Evolutionary conservation across 2,113 vertebrate species (phyloP), one percentile per base, ranked within the genome.

Genomic region (Otolemur garnettii): DNA sequence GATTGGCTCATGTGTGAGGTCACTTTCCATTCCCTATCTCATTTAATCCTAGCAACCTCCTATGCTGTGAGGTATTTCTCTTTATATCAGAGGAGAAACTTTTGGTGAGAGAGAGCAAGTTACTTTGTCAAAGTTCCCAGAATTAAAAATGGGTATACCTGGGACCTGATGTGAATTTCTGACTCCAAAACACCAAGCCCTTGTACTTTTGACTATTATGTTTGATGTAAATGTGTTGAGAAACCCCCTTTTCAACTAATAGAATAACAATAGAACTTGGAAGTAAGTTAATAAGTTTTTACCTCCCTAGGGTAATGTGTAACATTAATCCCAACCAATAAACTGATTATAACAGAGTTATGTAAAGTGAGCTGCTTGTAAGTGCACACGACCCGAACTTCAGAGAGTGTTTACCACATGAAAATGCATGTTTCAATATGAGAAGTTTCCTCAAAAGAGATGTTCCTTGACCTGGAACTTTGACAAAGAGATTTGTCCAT

Each of bases 91-190:
- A 50, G 59, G 30, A 59, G 12, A 75, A 92, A 72, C 13, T 22
- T 71, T 19, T 83, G 21, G 42, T 71, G 42, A 83, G 21, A 83
- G 71, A 64, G 45, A 64, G 69, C 78, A 71, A 84, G n/a, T 4
- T 26, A 83, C 84, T 69, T 60, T 92, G 53, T 81, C 84, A 87
- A 89, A 77, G 68, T 22, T 88, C 84, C 84, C 50, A 95, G 13
- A 75, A 45, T 53, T 95, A 35, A 38, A 72, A 64, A 71, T 19
- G 3, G 38, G 11, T 66, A 14, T 11, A 45, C 68, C 17, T 62
- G n/a, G n/a, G 62, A 42, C 55, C 60, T 83, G 78, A 69, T 60
- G 24, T 30, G 5, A 17, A 22, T 74, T 80, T 74, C n/a, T 79
- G 35, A 57, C 22, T 24, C 64, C 15, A 88, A 92, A 64, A 30